Base-by-base conservation (phyloP, 2,113 vertebrate species). In the Calyptomena viridis region DNA sequence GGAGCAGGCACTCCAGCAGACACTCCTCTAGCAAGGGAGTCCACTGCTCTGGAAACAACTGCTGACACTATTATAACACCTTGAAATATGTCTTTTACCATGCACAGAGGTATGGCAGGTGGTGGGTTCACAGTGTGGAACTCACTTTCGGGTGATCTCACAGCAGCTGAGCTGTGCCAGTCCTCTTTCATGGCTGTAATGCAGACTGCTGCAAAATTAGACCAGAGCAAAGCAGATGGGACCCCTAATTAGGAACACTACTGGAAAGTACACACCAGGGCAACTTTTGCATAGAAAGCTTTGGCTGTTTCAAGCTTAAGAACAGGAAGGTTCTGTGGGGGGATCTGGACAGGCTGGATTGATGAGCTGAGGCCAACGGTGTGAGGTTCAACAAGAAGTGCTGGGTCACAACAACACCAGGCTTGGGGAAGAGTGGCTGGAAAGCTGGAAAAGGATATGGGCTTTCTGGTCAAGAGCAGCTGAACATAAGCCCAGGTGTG, bases 121-220 rank as follows among this genome's bases (percentile, higher is more conserved):
- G 15, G 14, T 47, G 30, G 12, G 4, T 35, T 87, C 39, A 33
- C 25, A 3, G 6, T 18, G 20, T 5, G 13, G 20, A 2, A 15
- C 58, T n/a, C 9, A 4, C 9, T 12, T 88, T 55, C 62, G 44
- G 68, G 4, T 14, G 33, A 8, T 18, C 9, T 50, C 17, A 8
- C 1, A 8, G 23, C 7, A 28, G 12, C 23, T 18, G 9, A 14
- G 11, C 4, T 22, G 4, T 72, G 35, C 25, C 44, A 17, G 1
- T 9, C 3, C 20, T 33, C 10, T 31, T n/a, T 52, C 68, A 31
- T 10, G 7, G 24, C 28, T 35, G 22, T 33, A 53, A 16, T 2
- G 0, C 39, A 14, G 11, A 10, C 27, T 31, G 46, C 27, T 62
- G n/a, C 10, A 9, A 11, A 12, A 2, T 37, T 11, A 58, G 30